Percentiles rank a stretch among this genome's conserved stretches.
Conservation (phyloP, 2,888 invertebrate species). For the Tethea ocularis region DNA sequence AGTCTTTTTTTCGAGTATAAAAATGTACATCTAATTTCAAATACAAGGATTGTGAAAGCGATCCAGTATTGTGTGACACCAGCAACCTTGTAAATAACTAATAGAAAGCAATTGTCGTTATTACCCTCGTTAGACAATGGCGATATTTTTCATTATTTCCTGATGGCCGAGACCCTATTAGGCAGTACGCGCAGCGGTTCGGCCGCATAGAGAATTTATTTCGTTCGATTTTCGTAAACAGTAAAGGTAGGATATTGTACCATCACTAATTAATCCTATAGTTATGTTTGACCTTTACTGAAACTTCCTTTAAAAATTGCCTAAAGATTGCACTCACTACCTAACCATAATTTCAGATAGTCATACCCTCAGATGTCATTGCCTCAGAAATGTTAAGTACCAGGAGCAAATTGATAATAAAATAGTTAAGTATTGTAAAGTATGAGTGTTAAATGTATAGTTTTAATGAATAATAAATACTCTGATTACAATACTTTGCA, state of each 20-base stretch:
- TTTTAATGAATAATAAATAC: too few species aligned
- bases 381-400: not conserved
- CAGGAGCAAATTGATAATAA: not conserved
- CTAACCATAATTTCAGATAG: not conserved
- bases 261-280: not conserved
- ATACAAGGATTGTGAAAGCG: conserved; percentile 74
- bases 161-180: conserved; percentile 36
- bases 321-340: not conserved
- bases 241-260: not conserved
- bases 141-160: conserved; percentile 63
- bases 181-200: conserved; percentile 16
- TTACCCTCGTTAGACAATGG: conserved; percentile 65
- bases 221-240: not conserved
- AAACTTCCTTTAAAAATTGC: not conserved
- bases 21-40: conserved; percentile 68
- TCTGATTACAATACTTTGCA: too few species aligned
- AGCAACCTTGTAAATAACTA: conserved; percentile 72
- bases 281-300: not conserved
- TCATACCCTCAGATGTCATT: not conserved
- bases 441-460: not conserved
- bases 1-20: conserved; percentile 68
- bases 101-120: conserved; percentile 74
- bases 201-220: conserved; percentile 1
- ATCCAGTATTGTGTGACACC: conserved; percentile 70
- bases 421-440: not conserved